Percentiles rank a stretch among this genome's conserved stretches.
Evolutionary conservation across 1,140 invertebrate genomes (phyloP).

Genomic region (Pseudomyrmex flavicornis): DNA sequence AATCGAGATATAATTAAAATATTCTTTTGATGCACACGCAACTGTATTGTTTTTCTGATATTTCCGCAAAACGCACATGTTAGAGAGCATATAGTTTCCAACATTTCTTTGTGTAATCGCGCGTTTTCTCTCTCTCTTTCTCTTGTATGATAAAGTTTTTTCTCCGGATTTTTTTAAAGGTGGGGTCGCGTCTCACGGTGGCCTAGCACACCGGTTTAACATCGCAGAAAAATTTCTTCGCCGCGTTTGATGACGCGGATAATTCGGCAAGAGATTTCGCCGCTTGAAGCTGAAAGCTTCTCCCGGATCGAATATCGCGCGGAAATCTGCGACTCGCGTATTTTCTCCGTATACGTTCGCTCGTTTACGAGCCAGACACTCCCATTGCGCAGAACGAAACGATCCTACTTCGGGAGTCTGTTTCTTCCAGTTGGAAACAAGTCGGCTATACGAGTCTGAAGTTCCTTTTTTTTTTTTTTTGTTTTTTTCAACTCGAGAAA

Average conservation of each 20-base stretch:
- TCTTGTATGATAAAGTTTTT: not conserved
- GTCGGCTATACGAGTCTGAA: constrained; percentile 18
- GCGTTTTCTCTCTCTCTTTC: no score
- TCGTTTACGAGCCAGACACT: constrained; percentile 56
- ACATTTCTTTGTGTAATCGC: no score
- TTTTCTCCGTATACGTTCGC: constrained; percentile 51
- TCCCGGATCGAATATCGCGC: constrained; percentile 28
- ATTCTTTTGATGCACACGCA: not conserved
- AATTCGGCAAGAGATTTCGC: constrained; percentile 45
- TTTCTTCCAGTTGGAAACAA: constrained; percentile 37
- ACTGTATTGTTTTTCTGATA: not conserved
- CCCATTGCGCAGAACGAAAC: constrained; percentile 38
- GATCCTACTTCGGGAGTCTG: constrained; percentile 28
- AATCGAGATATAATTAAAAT: not conserved
- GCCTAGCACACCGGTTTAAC: constrained; percentile 19
- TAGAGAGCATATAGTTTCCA: no score
- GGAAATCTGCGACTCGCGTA: not conserved
- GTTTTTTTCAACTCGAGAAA: constrained; percentile 18
- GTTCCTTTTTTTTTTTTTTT: not conserved
- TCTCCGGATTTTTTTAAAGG: not conserved
- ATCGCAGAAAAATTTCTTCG: constrained; percentile 28
- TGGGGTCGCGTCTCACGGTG: not conserved
- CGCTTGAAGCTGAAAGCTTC: constrained; percentile 40
- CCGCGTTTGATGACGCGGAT: constrained; percentile 41
- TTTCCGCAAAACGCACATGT: no score